Evolutionary conservation across 2,888 invertebrate species (phyloP), one percentile per base, ranked within the genome.

Genomic region (Abscondita cerata): DNA sequence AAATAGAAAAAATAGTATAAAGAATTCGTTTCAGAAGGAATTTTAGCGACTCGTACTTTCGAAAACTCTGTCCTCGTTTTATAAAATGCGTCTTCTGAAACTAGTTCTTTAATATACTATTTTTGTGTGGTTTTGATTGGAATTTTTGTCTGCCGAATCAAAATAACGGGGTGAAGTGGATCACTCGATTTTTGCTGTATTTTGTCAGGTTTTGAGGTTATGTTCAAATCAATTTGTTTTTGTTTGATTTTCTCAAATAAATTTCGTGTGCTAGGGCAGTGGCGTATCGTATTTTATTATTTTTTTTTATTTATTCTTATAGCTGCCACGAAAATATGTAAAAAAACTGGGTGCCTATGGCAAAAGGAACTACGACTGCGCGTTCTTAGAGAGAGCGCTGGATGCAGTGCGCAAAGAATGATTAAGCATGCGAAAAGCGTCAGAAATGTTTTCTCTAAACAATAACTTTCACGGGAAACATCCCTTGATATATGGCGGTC

Each of bases 341-440:
- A 48, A 48, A n/a, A 51, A 15, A 18, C 16, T 51, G 50, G 33
- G 50, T 34, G 50, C 34, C 5, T 34, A 51, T 51, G 34, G 50
- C 34, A 52, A 52, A 38, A 52, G 18, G 20, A 52, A 38, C 52
- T 38, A 38, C 15, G 34, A 52, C 12, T 38, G n/a, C n/a, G 19
- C 8, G 11, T 52, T 16, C 18, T 36, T 36, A 51, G 18, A n/a
- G 31, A 51, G 36, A 36, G 52, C 38, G 8, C 19, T 52, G 12
- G 38, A 38, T 38, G 52, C 52, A 36, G 52, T 33, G 33, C 33
- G 50, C 15, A 15, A 16, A 1, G 36, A 18, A 52, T 18, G 19
- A 13, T n/a, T 38, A 9, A 38, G 20, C 38, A 18, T 52, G 47
- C 47, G 47, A 11, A 48, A 48, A 31, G 47, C 4, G 44, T 44